phyloP scores from a whole-genome alignment of 2,797 vertebrate genomes.

The Lemur catta region DNA sequence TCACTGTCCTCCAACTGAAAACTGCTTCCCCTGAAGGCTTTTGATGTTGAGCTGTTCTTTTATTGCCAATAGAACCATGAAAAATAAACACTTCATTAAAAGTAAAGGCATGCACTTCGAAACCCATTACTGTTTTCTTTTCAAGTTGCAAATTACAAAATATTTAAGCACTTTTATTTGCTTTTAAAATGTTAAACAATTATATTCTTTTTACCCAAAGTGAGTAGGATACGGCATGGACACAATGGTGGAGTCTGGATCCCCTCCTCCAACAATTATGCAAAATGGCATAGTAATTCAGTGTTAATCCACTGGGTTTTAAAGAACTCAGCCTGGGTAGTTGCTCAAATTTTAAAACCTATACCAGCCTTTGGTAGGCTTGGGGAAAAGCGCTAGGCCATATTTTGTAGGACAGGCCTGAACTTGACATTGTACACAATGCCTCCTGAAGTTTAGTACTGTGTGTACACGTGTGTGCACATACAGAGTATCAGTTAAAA shows the following conservation, averaged over 20 bases:
- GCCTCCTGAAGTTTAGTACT: background rate
- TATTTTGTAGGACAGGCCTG: background rate
- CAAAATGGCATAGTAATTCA: background rate
- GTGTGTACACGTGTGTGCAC: fast-evolving
- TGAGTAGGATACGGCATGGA: slow-evolving; percentile 2
- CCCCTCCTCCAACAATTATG: background rate
- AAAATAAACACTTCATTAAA: slow-evolving; percentile 79
- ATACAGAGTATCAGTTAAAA: background rate
- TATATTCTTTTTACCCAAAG: slow-evolving; percentile 61
- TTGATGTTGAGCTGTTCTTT: slow-evolving; percentile 68
- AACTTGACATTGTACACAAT: background rate
- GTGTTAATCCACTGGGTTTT: background rate
- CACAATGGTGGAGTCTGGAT: background rate
- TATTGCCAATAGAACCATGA: slow-evolving; percentile 72
- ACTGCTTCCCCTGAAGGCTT: slow-evolving; percentile 70
- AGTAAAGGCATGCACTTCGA: slow-evolving; percentile 72
- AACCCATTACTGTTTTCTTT: slow-evolving; percentile 75
- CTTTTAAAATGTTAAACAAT: slow-evolving; percentile 72
- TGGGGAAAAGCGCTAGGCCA: background rate
- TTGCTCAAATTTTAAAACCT: slow-evolving; percentile 43
- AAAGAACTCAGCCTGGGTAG: slow-evolving; percentile 11
- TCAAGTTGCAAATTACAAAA: slow-evolving; percentile 73
- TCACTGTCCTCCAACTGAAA: slow-evolving; percentile 69
- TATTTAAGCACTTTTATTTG: slow-evolving; percentile 71
- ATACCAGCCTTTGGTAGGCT: background rate